Evolutionary conservation across 2,113 vertebrate genomes (phyloP).

Genomic region (Scytalopus superciliaris): DNA sequence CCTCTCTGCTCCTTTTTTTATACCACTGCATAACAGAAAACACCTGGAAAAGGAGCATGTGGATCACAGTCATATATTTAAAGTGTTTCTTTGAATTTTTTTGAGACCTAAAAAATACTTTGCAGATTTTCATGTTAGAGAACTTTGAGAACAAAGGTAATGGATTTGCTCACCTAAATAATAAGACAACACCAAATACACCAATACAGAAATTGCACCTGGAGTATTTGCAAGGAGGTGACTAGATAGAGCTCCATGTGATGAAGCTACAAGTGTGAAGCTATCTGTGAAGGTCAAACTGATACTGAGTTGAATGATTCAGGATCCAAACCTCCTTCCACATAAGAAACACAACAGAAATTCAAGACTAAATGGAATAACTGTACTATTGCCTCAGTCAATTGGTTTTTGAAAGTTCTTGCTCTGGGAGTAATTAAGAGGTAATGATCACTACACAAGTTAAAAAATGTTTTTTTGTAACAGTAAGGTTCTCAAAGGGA

Average conservation of each 20-base stretch:
- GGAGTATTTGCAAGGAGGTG: not conserved
- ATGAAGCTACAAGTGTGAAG: not conserved
- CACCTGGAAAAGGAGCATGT: not conserved
- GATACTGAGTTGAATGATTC: not conserved
- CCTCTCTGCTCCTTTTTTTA: not conserved
- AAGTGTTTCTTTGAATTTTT: slow-evolving; percentile 21
- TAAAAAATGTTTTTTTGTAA: not conserved
- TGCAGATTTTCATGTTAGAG: not conserved
- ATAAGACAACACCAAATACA: not conserved
- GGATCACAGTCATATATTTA: slow-evolving; percentile 15
- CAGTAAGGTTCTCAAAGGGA: not conserved
- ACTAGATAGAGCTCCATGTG: not conserved
- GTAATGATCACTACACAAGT: not conserved
- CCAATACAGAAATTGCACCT: not conserved
- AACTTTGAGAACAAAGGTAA: not conserved
- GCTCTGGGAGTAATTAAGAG: not conserved
- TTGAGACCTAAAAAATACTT: not conserved
- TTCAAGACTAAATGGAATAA: not conserved
- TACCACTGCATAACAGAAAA: not conserved
- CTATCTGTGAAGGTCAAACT: not conserved
- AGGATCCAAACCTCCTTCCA: not conserved
- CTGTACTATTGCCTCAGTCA: not conserved
- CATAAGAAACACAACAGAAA: not conserved
- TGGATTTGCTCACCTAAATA: not conserved
- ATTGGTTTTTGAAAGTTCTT: not conserved